Base-by-base conservation (phyloP, 2,113 vertebrate genomes). In the Tetraodon nigroviridis region DNA sequence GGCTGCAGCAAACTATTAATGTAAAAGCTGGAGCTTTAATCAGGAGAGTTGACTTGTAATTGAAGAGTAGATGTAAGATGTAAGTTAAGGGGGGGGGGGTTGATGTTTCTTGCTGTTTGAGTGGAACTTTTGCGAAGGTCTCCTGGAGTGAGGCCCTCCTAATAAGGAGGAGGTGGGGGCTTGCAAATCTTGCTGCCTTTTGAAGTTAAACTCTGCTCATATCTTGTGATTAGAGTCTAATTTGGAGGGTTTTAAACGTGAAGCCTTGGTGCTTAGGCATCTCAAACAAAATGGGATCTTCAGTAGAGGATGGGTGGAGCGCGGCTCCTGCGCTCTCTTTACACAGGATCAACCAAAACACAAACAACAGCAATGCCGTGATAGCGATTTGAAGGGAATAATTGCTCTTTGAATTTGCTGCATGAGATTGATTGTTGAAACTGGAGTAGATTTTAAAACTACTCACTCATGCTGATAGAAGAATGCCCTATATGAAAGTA, bases 151-250 rank as follows among this genome's bases (percentile, higher is more conserved):
- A 66, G 73, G 63, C 37, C 45, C 37, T 11, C 27, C 18, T 17
- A 62, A 51, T 41, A 61, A 52, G 16, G 45, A 63, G 69, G 64
- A 67, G 61, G 76, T 20, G 53, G 56, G 22, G 60, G 53, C 61
- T 67, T 55, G 61, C 24, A 67, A 61, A 78, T 60, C 45, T 69
- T 45, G 37, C 47, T 48, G 71, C 29, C 55, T 69, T 85, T 78
- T 83, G 70, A 84, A 77, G 87, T 85, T 79, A 69, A 78, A 81
- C 61, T 65, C 61, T 29, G 44, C 67, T 80, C 73, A 51, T 67
- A 62, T 72, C 67, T 69, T 44, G 64, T 72, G 72, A 77, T 79
- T 66, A 70, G 32, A 55, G 42, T 66, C 56, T 79, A 59, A 82
- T 83, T 79, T 73, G 52, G 61, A 49, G 48, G 1, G 11, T 51